These are phyloP conservation scores for Cherax destructor DNA, from an alignment of 1,140 invertebrate species.

Conservation along the genomic window DNA sequence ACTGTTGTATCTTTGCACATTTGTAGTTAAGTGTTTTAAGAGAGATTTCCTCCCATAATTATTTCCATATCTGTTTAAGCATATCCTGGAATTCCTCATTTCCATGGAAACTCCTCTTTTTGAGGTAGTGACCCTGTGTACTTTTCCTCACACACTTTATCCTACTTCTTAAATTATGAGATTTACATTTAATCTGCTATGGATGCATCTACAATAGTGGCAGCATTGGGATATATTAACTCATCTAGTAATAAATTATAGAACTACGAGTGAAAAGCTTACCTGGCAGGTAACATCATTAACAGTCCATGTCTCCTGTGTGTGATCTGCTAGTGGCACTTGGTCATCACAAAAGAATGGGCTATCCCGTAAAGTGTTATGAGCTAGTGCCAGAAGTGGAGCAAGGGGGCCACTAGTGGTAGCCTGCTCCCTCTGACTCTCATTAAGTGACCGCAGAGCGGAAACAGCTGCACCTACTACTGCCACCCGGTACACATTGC, in stretches of 20 bases:
- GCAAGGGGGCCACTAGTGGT: constrained; percentile 60
- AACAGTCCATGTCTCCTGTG: constrained; percentile 54
- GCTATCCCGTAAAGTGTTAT: constrained; percentile 62
- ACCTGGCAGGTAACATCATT: constrained; percentile 68
- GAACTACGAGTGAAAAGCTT: background rate
- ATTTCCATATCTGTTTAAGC: too few relatives aligned
- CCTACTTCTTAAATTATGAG: too few relatives aligned
- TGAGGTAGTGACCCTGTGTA: too few relatives aligned
- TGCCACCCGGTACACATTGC: constrained; percentile 60
- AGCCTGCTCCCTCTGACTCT: constrained; percentile 53
- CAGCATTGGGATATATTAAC: too few relatives aligned
- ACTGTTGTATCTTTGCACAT: too few relatives aligned
- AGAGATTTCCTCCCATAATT: too few relatives aligned
- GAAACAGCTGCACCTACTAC: constrained; percentile 63
- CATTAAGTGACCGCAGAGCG: constrained; percentile 46
- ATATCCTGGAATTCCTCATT: too few relatives aligned
- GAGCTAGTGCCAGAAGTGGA: constrained; percentile 56
- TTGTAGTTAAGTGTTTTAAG: too few relatives aligned
- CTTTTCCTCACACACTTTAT: too few relatives aligned
- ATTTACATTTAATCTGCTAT: too few relatives aligned
- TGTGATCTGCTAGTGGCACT: constrained; percentile 33
- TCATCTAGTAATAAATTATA: background rate
- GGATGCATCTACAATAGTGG: too few relatives aligned
- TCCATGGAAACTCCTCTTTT: too few relatives aligned
- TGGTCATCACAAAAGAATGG: constrained; percentile 66